Conservation (phyloP, 2,797 vertebrate genomes). For the Pangasius djambal region DNA sequence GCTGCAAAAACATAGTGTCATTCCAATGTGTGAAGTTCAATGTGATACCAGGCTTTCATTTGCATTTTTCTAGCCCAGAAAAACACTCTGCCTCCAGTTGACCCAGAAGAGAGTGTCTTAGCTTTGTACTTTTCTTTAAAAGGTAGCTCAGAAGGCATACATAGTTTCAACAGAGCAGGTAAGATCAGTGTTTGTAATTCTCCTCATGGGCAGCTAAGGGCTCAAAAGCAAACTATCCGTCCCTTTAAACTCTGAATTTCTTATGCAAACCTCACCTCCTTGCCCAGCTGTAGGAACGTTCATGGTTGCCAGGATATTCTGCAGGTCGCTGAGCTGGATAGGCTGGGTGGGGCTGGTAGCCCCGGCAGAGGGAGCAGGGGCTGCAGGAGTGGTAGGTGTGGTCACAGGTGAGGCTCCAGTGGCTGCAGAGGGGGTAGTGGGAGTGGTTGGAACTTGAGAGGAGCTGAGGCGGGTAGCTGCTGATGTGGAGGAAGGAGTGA, state of each 20-base stretch:
- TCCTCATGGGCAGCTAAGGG: background rate
- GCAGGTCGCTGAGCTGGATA: slow-evolving; percentile 96
- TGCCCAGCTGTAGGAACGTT: slow-evolving; percentile 85
- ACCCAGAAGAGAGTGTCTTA: background rate
- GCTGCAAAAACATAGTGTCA: background rate
- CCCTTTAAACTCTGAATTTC: background rate
- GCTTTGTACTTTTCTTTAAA: background rate
- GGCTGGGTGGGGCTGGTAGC: slow-evolving; percentile 86
- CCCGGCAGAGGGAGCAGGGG: slow-evolving; percentile 75
- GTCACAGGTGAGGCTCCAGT: slow-evolving; percentile 76
- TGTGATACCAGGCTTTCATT: background rate
- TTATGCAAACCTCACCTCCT: slow-evolving; percentile 73
- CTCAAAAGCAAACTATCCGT: background rate
- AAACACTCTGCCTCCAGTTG: background rate
- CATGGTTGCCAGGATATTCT: slow-evolving; percentile 95
- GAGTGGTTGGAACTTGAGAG: slow-evolving; percentile 69
- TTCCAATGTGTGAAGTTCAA: background rate
- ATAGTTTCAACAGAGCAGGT: background rate
- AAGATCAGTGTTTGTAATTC: background rate
- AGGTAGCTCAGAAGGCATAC: background rate
- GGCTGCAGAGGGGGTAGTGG: slow-evolving; percentile 70
- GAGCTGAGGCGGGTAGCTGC: slow-evolving; percentile 67
- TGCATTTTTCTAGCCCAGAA: background rate
- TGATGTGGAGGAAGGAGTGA: slow-evolving; percentile 83
- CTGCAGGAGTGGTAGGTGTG: slow-evolving; percentile 79